phyloP scores from a whole-genome alignment of 2,888 invertebrate species.

The Liodrosophila aerea region DNA sequence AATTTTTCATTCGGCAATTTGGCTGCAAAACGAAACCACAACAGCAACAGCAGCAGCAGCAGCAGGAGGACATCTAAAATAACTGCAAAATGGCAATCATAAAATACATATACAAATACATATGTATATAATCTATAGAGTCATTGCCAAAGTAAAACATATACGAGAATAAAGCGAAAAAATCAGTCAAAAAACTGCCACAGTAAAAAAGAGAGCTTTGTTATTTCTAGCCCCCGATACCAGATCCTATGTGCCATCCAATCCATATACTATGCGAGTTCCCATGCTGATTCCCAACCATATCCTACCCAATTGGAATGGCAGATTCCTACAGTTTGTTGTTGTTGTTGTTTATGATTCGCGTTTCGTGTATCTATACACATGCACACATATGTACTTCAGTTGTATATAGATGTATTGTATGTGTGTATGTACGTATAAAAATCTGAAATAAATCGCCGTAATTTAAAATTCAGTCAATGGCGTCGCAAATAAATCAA shows the following conservation, averaged over 20 bases:
- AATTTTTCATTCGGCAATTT: slow-evolving; percentile 60
- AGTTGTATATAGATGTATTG: too few species aligned
- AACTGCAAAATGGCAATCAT: slow-evolving; percentile 48
- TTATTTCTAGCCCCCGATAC: slow-evolving; percentile 29
- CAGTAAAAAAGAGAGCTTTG: slow-evolving; percentile 35
- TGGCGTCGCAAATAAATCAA: slow-evolving; percentile 74
- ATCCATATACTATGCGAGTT: slow-evolving; percentile 1
- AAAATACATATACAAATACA: slow-evolving; percentile 28
- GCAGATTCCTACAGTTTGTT: slow-evolving; percentile 48
- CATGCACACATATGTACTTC: too few species aligned
- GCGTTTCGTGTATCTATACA: neutral
- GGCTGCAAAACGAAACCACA: slow-evolving; percentile 31
- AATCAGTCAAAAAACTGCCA: slow-evolving; percentile 1
- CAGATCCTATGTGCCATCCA: slow-evolving; percentile 34
- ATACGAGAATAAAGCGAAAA: neutral
- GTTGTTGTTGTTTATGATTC: slow-evolving; percentile 20
- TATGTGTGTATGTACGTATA: slow-evolving; percentile 15
- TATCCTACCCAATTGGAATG: slow-evolving; percentile 56
- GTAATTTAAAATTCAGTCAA: slow-evolving; percentile 73
- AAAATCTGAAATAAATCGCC: slow-evolving; percentile 68
- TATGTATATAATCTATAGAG: slow-evolving; percentile 20
- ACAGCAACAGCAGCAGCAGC: slow-evolving; percentile 5
- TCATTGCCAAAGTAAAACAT: neutral
- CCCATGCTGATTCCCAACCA: slow-evolving; percentile 26
- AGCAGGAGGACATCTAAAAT: slow-evolving; percentile 30